Percentiles rank a stretch among this genome's conserved stretches.
These are phyloP conservation scores for Threskiornis aethiopicus DNA, from an alignment of 2,797 vertebrate genomes.

Conservation along the genomic window DNA sequence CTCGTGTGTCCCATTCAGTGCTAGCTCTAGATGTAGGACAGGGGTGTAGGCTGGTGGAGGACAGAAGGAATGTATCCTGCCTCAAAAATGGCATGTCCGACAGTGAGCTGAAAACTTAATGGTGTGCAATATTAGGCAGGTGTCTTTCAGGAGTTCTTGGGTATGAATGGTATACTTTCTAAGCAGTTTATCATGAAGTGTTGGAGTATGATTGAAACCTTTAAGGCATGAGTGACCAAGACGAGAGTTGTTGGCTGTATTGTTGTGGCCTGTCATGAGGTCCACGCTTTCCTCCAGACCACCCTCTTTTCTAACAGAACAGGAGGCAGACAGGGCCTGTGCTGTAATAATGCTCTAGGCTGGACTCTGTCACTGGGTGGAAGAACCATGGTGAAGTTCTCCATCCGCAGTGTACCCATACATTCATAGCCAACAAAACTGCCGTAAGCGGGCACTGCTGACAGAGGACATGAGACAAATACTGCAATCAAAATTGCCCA, in stretches of 20 bases:
- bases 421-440: background rate
- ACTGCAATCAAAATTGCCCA: background rate
- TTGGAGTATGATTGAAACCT: background rate
- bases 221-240: background rate
- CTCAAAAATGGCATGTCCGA: background rate
- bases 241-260: background rate
- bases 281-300: background rate
- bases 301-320: background rate
- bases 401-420: accelerated
- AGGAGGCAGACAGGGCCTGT: background rate
- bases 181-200: accelerated
- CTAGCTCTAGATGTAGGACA: background rate
- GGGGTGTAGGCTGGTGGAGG: background rate
- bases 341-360: background rate
- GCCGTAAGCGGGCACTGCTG: background rate
- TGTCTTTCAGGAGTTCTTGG: background rate
- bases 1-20: background rate
- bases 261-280: background rate
- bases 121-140: background rate
- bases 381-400: background rate
- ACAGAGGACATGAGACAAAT: background rate
- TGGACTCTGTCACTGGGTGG: background rate
- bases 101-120: background rate
- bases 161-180: background rate
- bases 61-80: background rate